Evolutionary conservation across 2,797 vertebrate species (phyloP).

Genomic region (Phalloptychus januarius): DNA sequence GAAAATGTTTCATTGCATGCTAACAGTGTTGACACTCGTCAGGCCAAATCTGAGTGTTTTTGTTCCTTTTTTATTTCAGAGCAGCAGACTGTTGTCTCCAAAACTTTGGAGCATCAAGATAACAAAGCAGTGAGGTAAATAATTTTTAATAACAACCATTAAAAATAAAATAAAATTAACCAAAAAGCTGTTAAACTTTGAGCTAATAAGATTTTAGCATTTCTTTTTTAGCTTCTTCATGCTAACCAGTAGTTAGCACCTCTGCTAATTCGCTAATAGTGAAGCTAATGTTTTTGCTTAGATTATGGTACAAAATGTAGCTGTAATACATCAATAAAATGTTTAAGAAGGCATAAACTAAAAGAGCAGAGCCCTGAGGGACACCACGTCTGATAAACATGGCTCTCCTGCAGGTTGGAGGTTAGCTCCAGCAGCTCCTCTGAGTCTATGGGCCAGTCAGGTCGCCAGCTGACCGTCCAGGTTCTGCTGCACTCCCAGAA

Average conservation of each 20-base stretch:
- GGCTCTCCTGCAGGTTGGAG: slow-evolving; percentile 64
- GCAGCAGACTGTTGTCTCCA: slow-evolving; percentile 48
- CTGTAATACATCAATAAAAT: neutral
- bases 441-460: slow-evolving; percentile 52
- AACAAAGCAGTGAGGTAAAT: slow-evolving; percentile 67
- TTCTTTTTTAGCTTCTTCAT: no score
- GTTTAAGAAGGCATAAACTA: neutral
- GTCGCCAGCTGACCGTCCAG: slow-evolving; percentile 66
- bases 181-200: neutral
- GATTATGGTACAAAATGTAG: neutral
- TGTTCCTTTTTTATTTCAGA: slow-evolving; percentile 30
- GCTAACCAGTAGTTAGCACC: no score
- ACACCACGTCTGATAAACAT: neutral
- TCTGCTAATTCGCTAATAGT: no score
- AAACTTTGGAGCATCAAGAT: slow-evolving; percentile 52
- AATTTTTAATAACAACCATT: no score
- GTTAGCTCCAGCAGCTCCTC: slow-evolving; percentile 79
- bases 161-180: neutral
- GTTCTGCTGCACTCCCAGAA: slow-evolving; percentile 74
- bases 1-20: neutral
- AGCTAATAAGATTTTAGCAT: no score
- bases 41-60: neutral
- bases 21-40: neutral
- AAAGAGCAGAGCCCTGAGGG: neutral
- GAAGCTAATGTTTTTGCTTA: no score